Percentiles rank a stretch among this genome's conserved stretches.
Evolutionary conservation across 2,113 vertebrate genomes (phyloP).

Genomic region (Gorsachius goisagi): DNA sequence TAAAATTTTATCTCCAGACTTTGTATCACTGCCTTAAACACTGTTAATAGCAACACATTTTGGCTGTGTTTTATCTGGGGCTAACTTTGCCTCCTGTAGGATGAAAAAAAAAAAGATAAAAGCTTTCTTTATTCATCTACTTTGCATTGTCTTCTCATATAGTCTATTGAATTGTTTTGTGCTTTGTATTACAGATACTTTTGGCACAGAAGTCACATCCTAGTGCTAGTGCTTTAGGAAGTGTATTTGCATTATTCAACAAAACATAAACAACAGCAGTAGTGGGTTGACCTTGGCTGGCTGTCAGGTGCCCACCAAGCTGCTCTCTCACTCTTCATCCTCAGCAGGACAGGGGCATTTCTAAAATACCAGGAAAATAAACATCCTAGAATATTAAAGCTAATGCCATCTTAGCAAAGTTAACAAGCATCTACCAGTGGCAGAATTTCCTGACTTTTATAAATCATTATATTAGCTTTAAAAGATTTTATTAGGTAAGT

Average conservation of each 20-base stretch:
- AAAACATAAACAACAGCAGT: not conserved
- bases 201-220: not conserved
- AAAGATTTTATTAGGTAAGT: not conserved
- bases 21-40: not conserved
- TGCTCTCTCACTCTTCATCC: not conserved
- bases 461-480: not conserved
- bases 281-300: not conserved
- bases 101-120: not conserved
- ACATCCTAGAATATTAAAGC: not conserved
- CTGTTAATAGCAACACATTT: not conserved
- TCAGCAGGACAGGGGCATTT: not conserved
- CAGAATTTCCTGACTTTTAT: not conserved
- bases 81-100: not conserved
- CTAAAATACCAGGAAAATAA: not conserved
- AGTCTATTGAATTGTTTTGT: not conserved
- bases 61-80: not conserved
- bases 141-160: not conserved
- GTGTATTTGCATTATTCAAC: not conserved
- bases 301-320: not conserved
- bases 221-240: not conserved
- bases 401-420: not conserved
- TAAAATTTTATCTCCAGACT: not conserved
- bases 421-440: not conserved
- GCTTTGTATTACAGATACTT: not conserved
- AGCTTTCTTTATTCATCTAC: not conserved